phyloP scores from a whole-genome alignment of 2,797 vertebrate genomes.

The Halcyon smyrnensis region DNA sequence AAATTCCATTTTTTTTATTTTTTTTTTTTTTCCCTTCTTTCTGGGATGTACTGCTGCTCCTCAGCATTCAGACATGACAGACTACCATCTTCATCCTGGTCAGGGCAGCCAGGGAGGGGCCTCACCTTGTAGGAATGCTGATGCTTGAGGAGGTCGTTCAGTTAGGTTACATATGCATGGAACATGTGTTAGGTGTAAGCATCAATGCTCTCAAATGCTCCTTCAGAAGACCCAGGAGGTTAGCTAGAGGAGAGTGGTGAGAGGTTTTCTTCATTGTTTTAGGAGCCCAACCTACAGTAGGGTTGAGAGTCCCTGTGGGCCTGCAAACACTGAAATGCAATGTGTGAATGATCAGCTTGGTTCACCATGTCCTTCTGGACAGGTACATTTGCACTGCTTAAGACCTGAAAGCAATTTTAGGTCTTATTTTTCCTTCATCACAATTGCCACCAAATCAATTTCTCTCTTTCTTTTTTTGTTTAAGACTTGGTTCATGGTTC shows the following conservation, averaged over 20 bases:
- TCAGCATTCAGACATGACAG: background rate
- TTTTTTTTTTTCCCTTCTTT: background rate
- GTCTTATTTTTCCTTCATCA: conserved; percentile 14
- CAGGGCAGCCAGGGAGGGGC: background rate
- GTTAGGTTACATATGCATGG: background rate
- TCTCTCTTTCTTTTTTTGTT: conserved; percentile 29
- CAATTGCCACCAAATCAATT: background rate
- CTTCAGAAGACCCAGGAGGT: background rate
- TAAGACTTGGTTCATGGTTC: conserved; percentile 6
- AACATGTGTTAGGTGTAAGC: background rate
- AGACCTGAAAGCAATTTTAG: conserved; percentile 40
- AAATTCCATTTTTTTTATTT: background rate
- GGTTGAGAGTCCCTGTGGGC: background rate
- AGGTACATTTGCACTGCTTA: background rate
- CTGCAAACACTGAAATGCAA: background rate
- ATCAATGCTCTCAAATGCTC: background rate
- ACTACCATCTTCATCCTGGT: background rate
- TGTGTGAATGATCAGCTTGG: conserved; percentile 30
- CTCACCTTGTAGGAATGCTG: accelerated
- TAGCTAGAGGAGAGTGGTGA: background rate
- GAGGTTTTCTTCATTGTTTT: background rate
- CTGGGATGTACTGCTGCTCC: background rate
- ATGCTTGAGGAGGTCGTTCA: background rate
- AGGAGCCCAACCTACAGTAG: background rate
- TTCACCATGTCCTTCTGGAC: background rate